Conservation (phyloP, 2,888 invertebrate genomes). For the Pediacus dermestoides region DNA sequence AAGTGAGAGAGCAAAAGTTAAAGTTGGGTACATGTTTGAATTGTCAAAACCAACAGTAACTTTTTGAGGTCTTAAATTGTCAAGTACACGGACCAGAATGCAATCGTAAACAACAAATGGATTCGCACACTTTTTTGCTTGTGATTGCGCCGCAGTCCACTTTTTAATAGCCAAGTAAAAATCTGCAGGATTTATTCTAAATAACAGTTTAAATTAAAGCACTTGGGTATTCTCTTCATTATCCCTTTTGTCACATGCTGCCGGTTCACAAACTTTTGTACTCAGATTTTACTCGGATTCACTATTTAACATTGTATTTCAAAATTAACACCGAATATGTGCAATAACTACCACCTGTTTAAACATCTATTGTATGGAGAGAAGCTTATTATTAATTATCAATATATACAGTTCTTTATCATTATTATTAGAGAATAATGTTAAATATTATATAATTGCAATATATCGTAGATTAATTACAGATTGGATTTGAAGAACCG, state of each 20-base stretch:
- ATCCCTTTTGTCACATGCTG: constrained; percentile 44
- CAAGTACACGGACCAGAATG: constrained; percentile 40
- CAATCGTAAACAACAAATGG: constrained; percentile 35
- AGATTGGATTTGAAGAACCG: constrained; percentile 44
- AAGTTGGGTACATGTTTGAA: constrained; percentile 46
- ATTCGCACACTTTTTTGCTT: constrained; percentile 25
- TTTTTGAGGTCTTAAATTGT: constrained; percentile 50
- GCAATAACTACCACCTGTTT: constrained; percentile 42
- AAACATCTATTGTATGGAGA: constrained; percentile 46
- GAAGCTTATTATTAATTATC: constrained; percentile 44
- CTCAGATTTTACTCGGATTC: constrained; percentile 42
- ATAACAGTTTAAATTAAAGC: constrained; percentile 47
- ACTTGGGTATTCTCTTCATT: constrained; percentile 49
- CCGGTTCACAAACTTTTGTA: constrained; percentile 48
- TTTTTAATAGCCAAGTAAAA: constrained; percentile 50
- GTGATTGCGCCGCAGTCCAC: constrained; percentile 35
- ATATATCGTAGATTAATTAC: constrained; percentile 30
- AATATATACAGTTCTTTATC: constrained; percentile 10
- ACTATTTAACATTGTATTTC: constrained; percentile 41
- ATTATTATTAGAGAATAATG: constrained; percentile 10
- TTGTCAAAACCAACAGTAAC: constrained; percentile 52
- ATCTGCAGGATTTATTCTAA: constrained; percentile 49
- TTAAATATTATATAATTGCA: background rate
- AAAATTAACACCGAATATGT: constrained; percentile 45
- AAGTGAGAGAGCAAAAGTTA: no score